phyloP scores from a whole-genome alignment of 1,140 invertebrate genomes.

The Plectrocnemia conspersa region DNA sequence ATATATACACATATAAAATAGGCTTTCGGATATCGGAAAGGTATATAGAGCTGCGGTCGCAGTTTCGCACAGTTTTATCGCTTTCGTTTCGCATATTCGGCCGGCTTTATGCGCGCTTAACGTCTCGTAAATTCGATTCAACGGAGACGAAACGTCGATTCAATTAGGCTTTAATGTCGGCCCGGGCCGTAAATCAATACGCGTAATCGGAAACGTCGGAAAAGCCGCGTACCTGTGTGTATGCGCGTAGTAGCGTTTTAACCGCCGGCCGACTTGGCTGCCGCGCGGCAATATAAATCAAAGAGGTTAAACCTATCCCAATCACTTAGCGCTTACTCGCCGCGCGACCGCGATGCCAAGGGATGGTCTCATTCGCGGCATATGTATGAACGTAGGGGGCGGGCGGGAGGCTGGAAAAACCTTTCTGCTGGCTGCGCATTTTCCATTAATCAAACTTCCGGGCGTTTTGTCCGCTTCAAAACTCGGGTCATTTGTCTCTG shows the following conservation, averaged over 20 bases:
- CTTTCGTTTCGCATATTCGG: too few relatives aligned
- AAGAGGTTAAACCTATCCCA: constrained; percentile 29
- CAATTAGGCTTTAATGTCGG: neutral
- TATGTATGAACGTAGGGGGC: neutral
- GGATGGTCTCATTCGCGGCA: neutral
- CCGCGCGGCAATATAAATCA: constrained; percentile 20
- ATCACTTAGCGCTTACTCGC: constrained; percentile 10
- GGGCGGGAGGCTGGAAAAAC: constrained; percentile 13
- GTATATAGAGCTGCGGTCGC: too few relatives aligned
- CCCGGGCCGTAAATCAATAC: neutral
- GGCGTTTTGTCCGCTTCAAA: neutral
- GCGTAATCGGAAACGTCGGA: too few relatives aligned
- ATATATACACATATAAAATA: too few relatives aligned
- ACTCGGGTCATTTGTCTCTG: neutral
- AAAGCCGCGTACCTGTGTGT: too few relatives aligned
- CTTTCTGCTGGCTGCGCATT: constrained; percentile 3
- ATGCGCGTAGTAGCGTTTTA: too few relatives aligned
- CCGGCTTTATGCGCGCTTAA: neutral
- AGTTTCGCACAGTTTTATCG: too few relatives aligned
- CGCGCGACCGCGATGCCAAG: neutral
- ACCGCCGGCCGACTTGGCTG: too few relatives aligned
- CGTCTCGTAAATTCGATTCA: neutral
- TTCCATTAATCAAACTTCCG: constrained; percentile 28
- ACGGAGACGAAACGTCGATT: neutral
- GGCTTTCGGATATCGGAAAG: too few relatives aligned